Percentiles rank a stretch among this genome's conserved stretches.
phyloP scores from a whole-genome alignment of 2,888 invertebrate genomes.

The Chrysina gloriosa region DNA sequence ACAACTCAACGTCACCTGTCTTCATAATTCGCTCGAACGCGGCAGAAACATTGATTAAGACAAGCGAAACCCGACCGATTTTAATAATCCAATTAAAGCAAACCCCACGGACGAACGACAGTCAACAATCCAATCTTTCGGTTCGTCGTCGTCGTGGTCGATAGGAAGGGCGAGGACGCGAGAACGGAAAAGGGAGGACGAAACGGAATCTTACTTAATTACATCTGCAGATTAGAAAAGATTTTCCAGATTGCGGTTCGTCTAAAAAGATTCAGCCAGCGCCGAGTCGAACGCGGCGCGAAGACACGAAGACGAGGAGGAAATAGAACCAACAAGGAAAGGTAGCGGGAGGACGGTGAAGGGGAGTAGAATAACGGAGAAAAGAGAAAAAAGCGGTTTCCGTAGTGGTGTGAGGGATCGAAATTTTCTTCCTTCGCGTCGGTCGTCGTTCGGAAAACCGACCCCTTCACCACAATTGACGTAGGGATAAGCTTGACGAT shows the following conservation, averaged over 20 bases:
- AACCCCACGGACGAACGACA: not conserved
- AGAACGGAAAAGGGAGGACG: not conserved
- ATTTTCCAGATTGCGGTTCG: conserved; percentile 38
- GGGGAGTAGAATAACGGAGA: not conserved
- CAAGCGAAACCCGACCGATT: conserved; percentile 21
- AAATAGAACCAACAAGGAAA: not conserved
- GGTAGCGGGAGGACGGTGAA: not conserved
- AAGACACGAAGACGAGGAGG: not conserved
- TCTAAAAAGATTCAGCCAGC: conserved; percentile 17
- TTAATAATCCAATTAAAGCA: conserved; percentile 33
- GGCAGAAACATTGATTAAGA: conserved; percentile 21
- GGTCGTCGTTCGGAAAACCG: not conserved
- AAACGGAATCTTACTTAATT: conserved; percentile 38
- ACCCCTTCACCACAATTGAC: conserved; percentile 11
- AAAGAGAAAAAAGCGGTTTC: too few relatives aligned
- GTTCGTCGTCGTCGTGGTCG: not conserved
- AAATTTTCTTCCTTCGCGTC: not conserved
- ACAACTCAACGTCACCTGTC: too few relatives aligned
- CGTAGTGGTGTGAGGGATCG: too few relatives aligned
- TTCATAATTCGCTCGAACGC: too few relatives aligned
- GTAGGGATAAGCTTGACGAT: not conserved
- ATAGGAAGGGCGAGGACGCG: not conserved
- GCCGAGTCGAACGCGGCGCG: conserved; percentile 4
- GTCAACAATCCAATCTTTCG: conserved; percentile 25
- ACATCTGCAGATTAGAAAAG: conserved; percentile 40